Percentiles rank a stretch among this genome's conserved stretches.
Evolutionary conservation across 2,888 invertebrate genomes (phyloP).

Genomic region (Oxyteleia sp.): DNA sequence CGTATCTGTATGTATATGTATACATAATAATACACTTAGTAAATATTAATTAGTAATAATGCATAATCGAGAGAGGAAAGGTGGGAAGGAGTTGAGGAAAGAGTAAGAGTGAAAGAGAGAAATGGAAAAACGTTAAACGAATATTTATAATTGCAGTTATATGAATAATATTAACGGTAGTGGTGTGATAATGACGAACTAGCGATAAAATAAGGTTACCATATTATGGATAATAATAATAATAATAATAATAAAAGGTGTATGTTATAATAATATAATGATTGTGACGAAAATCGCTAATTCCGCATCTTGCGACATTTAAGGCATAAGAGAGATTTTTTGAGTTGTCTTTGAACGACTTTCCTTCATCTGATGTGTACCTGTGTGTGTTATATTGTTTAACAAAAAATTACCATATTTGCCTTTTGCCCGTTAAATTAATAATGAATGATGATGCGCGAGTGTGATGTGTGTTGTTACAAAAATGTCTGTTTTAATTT

Average conservation of each 20-base stretch:
- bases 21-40: no score
- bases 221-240: conserved; percentile 80
- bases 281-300: conserved; percentile 77
- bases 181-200: conserved; percentile 56
- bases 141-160: conserved; percentile 74
- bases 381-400: no score
- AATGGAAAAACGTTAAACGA: conserved; percentile 73
- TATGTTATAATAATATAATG: conserved; percentile 73
- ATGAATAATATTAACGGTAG: conserved; percentile 75
- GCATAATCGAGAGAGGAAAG: conserved; percentile 78
- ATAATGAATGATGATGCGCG: conserved; percentile 79
- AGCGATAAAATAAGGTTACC: conserved; percentile 78
- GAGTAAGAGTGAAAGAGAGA: conserved; percentile 38
- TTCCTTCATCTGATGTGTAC: conserved; percentile 67
- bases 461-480: conserved; percentile 78
- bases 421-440: conserved; percentile 72
- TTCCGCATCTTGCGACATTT: conserved; percentile 79
- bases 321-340: conserved; percentile 83
- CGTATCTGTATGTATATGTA: no score
- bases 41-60: conserved; percentile 84
- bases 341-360: conserved; percentile 78
- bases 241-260: no score
- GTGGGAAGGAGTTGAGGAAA: conserved; percentile 38
- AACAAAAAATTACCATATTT: conserved; percentile 50
- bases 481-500: conserved; percentile 83